Percentiles rank a stretch among this genome's conserved stretches.
phyloP scores from a whole-genome alignment of 2,113 vertebrate genomes.

The Hippocampus mohnikei region DNA sequence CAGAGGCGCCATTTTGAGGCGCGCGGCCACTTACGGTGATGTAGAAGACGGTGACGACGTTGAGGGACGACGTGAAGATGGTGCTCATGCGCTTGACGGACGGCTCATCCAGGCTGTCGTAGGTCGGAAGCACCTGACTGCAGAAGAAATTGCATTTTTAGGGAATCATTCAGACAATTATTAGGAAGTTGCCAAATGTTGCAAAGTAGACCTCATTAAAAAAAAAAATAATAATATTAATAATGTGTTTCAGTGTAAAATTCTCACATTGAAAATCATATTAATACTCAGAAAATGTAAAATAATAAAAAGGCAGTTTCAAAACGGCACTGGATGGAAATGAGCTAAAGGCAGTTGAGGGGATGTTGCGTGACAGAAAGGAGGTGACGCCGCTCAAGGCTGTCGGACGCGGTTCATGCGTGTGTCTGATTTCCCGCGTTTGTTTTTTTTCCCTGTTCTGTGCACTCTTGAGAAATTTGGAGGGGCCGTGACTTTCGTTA shows the following conservation, averaged over 20 bases:
- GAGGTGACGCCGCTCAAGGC: slow-evolving; percentile 46
- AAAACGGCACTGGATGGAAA: slow-evolving; percentile 8
- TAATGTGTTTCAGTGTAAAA: not conserved
- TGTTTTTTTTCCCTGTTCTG: slow-evolving; percentile 34
- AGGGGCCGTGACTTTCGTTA: slow-evolving; percentile 40
- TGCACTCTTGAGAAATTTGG: slow-evolving; percentile 31
- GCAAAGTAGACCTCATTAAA: not conserved
- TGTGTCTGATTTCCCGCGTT: not conserved
- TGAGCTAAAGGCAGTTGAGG: slow-evolving; percentile 24
- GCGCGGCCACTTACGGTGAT: slow-evolving; percentile 80
- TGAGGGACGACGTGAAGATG: slow-evolving; percentile 91
- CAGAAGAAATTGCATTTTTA: not conserved
- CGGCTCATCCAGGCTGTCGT: slow-evolving; percentile 95
- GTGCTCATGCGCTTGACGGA: slow-evolving; percentile 98
- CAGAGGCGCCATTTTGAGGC: too few relatives aligned
- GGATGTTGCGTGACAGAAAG: slow-evolving; percentile 22
- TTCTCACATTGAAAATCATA: not conserved
- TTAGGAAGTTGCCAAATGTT: too few relatives aligned
- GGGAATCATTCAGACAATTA: too few relatives aligned
- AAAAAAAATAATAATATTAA: not conserved
- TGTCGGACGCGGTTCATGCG: not conserved
- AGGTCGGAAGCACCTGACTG: slow-evolving; percentile 97
- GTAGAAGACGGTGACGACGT: slow-evolving; percentile 96
- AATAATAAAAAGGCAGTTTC: not conserved
- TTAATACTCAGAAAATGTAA: too few relatives aligned